Percentiles rank a stretch among this genome's conserved stretches.
These are phyloP conservation scores for Spea bombifrons DNA, from an alignment of 2,113 vertebrate genomes.

Conservation along the genomic window DNA sequence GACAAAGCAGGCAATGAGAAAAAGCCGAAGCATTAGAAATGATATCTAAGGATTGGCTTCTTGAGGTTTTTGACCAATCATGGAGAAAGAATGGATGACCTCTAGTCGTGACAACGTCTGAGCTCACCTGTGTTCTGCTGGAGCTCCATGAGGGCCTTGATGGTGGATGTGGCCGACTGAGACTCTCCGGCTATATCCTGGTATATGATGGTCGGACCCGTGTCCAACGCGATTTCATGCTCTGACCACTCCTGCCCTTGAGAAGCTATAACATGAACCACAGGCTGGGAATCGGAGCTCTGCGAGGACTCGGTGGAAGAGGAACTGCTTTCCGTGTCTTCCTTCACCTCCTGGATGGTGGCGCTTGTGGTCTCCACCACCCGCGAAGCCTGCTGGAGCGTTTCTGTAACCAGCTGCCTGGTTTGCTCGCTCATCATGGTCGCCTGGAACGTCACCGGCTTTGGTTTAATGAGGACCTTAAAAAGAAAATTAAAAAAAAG, in stretches of 20 bases:
- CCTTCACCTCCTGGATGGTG: conserved; percentile 76
- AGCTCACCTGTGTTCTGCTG: conserved; percentile 88
- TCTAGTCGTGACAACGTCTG: not conserved
- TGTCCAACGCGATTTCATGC: conserved; percentile 91
- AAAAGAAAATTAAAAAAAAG: conserved; percentile 38
- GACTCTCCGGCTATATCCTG: conserved; percentile 88
- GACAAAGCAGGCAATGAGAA: no score
- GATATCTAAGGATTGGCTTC: no score
- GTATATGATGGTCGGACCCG: conserved; percentile 90
- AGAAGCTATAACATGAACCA: conserved; percentile 89
- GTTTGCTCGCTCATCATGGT: conserved; percentile 94
- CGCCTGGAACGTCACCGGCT: conserved; percentile 91
- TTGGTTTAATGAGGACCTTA: conserved; percentile 97
- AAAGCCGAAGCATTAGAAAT: no score
- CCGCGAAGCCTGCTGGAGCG: conserved; percentile 87
- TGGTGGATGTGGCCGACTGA: conserved; percentile 94
- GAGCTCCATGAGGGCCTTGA: conserved; percentile 93
- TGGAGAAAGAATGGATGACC: no score
- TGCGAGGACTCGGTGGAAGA: conserved; percentile 76
- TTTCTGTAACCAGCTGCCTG: conserved; percentile 92
- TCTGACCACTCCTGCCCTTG: conserved; percentile 94
- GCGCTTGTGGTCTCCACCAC: conserved; percentile 68
- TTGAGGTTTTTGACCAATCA: no score
- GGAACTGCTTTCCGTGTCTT: conserved; percentile 78
- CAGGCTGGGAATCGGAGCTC: conserved; percentile 79